phyloP scores from a whole-genome alignment of 2,888 invertebrate species.

The Scelioninae gen. 2 region DNA sequence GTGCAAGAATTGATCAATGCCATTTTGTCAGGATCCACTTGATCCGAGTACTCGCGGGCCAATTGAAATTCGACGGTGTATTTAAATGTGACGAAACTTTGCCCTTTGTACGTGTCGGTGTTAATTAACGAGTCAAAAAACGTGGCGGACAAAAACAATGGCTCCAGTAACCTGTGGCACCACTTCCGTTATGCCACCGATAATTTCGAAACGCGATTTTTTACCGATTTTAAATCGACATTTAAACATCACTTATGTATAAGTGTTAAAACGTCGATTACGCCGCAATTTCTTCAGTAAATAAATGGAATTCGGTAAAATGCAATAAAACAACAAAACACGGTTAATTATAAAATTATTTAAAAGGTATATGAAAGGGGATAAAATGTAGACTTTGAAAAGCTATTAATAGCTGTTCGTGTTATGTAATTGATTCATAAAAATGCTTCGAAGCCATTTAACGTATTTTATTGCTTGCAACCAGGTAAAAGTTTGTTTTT shows the following conservation, averaged over 20 bases:
- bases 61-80: too few species aligned
- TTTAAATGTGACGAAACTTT: conserved; percentile 22
- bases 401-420: too few species aligned
- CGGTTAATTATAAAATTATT: too few species aligned
- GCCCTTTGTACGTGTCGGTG: conserved; percentile 33
- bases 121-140: conserved; percentile 26
- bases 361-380: too few species aligned
- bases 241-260: conserved; percentile 1
- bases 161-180: conserved; percentile 51
- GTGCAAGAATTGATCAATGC: too few species aligned
- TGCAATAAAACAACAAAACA: too few species aligned
- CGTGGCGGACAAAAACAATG: conserved; percentile 35
- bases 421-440: conserved; percentile 3
- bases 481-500: conserved; percentile 17
- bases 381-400: too few species aligned
- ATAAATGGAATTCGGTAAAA: too few species aligned
- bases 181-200: conserved; percentile 39
- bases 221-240: background rate
- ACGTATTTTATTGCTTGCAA: conserved; percentile 5
- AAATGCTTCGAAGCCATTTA: conserved; percentile 18
- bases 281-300: too few species aligned
- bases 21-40: too few species aligned
- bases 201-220: conserved; percentile 23
- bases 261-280: too few species aligned
- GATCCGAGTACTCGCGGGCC: too few species aligned